Percentiles rank a stretch among this genome's conserved stretches.
Evolutionary conservation across 2,888 invertebrate genomes (phyloP).

Genomic region (Lysandra coridon): DNA sequence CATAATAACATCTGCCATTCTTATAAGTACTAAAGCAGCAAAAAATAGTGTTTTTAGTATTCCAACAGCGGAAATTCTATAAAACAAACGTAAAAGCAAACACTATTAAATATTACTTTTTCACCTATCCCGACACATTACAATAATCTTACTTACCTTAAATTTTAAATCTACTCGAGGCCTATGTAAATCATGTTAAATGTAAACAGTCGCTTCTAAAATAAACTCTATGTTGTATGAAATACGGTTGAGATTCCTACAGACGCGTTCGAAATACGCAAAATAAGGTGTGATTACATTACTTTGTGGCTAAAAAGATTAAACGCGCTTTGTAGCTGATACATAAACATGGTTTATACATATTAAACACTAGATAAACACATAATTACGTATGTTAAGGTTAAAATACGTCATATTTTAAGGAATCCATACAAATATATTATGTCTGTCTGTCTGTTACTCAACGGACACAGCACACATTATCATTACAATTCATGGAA

Average conservation of each 20-base stretch:
- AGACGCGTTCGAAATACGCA: background rate
- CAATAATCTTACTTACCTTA: background rate
- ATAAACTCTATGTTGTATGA: background rate
- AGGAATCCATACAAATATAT: background rate
- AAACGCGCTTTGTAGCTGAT: constrained; percentile 10
- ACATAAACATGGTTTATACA: background rate
- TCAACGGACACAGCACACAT: too few species aligned
- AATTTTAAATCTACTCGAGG: constrained; percentile 1
- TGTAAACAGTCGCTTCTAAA: background rate
- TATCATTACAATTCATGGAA: too few species aligned
- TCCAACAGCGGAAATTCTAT: background rate
- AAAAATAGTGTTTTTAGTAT: background rate
- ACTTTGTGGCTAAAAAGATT: background rate
- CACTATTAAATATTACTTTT: background rate
- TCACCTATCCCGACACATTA: background rate
- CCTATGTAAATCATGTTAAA: background rate
- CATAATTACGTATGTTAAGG: background rate
- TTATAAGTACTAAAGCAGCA: too few species aligned
- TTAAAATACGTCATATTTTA: background rate
- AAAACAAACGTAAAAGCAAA: background rate
- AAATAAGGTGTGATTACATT: constrained; percentile 1
- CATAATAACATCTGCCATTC: too few species aligned
- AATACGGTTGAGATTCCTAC: background rate
- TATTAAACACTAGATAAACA: background rate
- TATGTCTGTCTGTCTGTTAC: too few species aligned